phyloP scores from a whole-genome alignment of 2,888 invertebrate genomes.

The Drosophila flavopinicola region DNA sequence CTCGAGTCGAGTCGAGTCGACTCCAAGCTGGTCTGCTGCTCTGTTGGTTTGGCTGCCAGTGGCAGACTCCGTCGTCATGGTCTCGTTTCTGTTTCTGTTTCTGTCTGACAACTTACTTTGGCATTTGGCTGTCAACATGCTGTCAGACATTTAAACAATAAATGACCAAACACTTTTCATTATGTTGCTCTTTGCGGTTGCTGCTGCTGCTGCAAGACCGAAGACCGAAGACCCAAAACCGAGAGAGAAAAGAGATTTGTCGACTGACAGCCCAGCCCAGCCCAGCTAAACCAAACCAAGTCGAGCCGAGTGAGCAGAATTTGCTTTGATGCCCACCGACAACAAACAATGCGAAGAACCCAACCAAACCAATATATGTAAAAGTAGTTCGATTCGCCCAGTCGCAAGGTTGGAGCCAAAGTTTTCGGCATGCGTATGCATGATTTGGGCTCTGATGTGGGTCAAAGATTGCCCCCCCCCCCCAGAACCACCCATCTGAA shows the following conservation, averaged over 20 bases:
- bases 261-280: constrained; percentile 49
- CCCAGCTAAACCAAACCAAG: constrained; percentile 2
- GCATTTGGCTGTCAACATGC: constrained; percentile 80
- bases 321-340: constrained; percentile 60
- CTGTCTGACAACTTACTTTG: constrained; percentile 77
- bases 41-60: constrained; percentile 40
- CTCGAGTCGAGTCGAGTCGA: not conserved
- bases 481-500: constrained; percentile 10
- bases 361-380: constrained; percentile 20
- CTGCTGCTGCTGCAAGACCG: constrained; percentile 41
- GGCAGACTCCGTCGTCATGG: constrained; percentile 54
- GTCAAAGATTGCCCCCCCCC: constrained; percentile 48
- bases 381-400: constrained; percentile 24
- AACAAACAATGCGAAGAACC: constrained; percentile 33
- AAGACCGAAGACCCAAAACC: constrained; percentile 19
- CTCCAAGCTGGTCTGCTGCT: constrained; percentile 13
- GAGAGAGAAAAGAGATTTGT: constrained; percentile 45
- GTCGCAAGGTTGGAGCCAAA: constrained; percentile 10
- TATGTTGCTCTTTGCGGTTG: constrained; percentile 77
- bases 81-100: constrained; percentile 54
- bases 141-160: constrained; percentile 78
- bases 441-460: constrained; percentile 67
- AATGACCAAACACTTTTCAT: constrained; percentile 80
- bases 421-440: constrained; percentile 57
- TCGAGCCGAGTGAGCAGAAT: constrained; percentile 47